Percentiles rank a stretch among this genome's conserved stretches.
phyloP scores from a whole-genome alignment of 2,797 vertebrate species.

The Australoheros facetus region DNA sequence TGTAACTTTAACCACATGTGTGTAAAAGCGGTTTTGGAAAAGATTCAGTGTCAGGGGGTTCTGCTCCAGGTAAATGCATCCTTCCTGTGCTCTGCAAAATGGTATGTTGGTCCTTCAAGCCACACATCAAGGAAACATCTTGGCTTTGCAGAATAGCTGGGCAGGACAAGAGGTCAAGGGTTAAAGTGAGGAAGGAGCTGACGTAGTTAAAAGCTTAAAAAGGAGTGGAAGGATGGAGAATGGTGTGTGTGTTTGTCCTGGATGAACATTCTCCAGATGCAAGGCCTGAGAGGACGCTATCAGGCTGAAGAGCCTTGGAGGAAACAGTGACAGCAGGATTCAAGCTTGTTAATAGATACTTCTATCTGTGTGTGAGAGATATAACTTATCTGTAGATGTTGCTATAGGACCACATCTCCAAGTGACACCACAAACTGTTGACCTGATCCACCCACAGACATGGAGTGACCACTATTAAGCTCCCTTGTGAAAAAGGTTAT shows the following conservation, averaged over 20 bases:
- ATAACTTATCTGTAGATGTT: slow-evolving; percentile 52
- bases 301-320: slow-evolving; percentile 19
- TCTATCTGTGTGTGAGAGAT: slow-evolving; percentile 51
- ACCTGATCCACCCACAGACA: slow-evolving; percentile 22
- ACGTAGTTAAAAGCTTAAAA: slow-evolving; percentile 32
- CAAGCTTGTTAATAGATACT: slow-evolving; percentile 35
- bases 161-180: slow-evolving; percentile 39
- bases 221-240: slow-evolving; percentile 37
- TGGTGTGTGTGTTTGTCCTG: not conserved
- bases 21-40: not conserved
- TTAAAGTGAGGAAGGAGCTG: slow-evolving; percentile 54
- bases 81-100: slow-evolving; percentile 26
- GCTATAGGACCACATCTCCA: slow-evolving; percentile 20
- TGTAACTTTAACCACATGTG: slow-evolving; percentile 2
- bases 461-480: not conserved
- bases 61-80: slow-evolving; percentile 6
- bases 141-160: not conserved
- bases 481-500: not conserved
- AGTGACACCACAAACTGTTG: slow-evolving; percentile 32
- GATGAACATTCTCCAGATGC: slow-evolving; percentile 56
- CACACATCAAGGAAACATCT: not conserved
- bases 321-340: slow-evolving; percentile 51
- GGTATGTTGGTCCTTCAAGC: slow-evolving; percentile 26
- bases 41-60: slow-evolving; percentile 17
- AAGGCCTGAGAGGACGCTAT: slow-evolving; percentile 41